A percentile compares a stretch with the other conserved stretches of the same genome.
Evolutionary conservation across 2,797 vertebrate species (phyloP).

Genomic region (Scolopax rusticola): DNA sequence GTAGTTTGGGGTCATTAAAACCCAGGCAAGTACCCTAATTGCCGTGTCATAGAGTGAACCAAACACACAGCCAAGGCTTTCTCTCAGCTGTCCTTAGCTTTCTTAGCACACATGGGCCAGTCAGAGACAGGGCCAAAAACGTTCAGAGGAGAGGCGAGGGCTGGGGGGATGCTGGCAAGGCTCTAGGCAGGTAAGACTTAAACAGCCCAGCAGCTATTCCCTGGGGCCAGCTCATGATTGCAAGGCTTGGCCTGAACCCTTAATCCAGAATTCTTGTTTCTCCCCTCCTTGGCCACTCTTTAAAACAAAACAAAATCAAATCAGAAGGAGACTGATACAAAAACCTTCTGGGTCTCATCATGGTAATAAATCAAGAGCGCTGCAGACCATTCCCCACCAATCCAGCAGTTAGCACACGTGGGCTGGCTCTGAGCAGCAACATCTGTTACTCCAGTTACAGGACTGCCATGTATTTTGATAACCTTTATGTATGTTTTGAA

Average conservation of each 20-base stretch:
- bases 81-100: not conserved
- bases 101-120: not conserved
- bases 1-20: not conserved
- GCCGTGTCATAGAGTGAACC: not conserved
- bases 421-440: slow-evolving; percentile 57
- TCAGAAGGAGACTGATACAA: slow-evolving; percentile 41
- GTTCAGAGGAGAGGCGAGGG: not conserved
- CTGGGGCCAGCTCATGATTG: not conserved
- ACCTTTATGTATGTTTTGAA: slow-evolving; percentile 65
- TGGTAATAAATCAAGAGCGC: slow-evolving; percentile 77
- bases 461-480: slow-evolving; percentile 65
- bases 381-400: slow-evolving; percentile 59
- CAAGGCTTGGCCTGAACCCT: slow-evolving; percentile 30
- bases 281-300: not conserved
- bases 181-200: not conserved
- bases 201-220: not conserved
- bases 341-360: slow-evolving; percentile 68
- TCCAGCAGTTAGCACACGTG: slow-evolving; percentile 70
- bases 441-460: slow-evolving; percentile 77
- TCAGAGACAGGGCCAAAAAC: not conserved
- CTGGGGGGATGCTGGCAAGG: rapidly evolving
- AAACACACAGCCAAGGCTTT: not conserved
- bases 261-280: slow-evolving; percentile 60
- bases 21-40: not conserved
- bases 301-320: slow-evolving; percentile 42